Conservation (phyloP, 2,797 vertebrate genomes). For the Enteromius afrohamiltoni region DNA sequence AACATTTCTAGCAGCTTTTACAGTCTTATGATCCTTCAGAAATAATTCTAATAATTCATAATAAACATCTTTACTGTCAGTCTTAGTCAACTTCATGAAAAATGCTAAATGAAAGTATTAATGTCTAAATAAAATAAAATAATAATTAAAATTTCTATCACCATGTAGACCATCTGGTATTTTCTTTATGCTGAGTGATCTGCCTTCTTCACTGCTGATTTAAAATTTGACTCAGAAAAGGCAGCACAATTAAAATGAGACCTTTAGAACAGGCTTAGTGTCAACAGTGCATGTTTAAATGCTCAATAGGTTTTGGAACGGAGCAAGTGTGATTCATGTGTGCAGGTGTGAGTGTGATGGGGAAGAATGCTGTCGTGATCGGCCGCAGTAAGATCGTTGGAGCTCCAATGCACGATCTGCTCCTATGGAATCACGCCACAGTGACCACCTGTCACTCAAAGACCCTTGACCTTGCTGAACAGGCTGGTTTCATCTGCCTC, state of each 20-base stretch:
- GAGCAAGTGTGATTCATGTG: constrained; percentile 18
- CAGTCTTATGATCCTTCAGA: neutral
- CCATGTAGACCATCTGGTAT: neutral
- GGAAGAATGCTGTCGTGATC: constrained; percentile 89
- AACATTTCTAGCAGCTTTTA: neutral
- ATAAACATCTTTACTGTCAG: neutral
- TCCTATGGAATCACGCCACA: constrained; percentile 92
- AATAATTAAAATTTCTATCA: neutral
- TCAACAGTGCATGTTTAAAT: neutral
- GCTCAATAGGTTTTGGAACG: neutral
- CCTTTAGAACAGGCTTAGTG: neutral
- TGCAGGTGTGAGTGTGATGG: constrained; percentile 84
- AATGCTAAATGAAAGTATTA: neutral
- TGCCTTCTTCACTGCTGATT: neutral
- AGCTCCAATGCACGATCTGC: constrained; percentile 92
- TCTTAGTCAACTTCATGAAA: too few relatives aligned
- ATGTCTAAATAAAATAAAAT: neutral
- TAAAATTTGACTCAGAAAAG: neutral
- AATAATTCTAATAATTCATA: neutral
- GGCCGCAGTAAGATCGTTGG: constrained; percentile 96
- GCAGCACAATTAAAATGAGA: neutral
- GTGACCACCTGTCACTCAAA: constrained; percentile 96
- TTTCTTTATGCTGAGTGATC: neutral
- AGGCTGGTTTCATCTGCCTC: constrained; percentile 74
- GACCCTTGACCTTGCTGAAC: constrained; percentile 81